Evolutionary conservation across 2,888 invertebrate genomes (phyloP).

Genomic region (Tenthredo amoena): DNA sequence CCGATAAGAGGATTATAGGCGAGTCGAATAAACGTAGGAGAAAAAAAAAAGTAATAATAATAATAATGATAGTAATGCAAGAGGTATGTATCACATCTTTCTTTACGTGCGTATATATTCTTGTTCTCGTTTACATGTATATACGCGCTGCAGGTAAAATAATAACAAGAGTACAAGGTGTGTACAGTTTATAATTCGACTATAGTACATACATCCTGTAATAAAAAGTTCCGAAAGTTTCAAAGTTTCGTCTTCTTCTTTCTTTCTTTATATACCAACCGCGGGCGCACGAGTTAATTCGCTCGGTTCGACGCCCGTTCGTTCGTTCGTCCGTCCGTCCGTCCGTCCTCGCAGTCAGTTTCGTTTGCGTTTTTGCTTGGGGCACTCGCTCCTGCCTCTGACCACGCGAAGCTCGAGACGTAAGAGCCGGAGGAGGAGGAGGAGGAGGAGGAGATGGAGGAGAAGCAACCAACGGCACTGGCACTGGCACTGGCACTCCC

Average conservation of each 20-base stretch:
- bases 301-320: slow-evolving; percentile 12
- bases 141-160: neutral
- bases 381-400: neutral
- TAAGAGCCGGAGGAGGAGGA: neutral
- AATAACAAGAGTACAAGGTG: neutral
- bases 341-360: neutral
- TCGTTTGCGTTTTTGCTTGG: slow-evolving; percentile 6
- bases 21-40: neutral
- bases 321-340: no score
- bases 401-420: neutral
- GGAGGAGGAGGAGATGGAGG: neutral
- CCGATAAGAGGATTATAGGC: neutral
- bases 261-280: neutral
- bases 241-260: neutral
- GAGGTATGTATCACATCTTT: neutral
- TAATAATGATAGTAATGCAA: neutral
- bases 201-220: slow-evolving; percentile 13
- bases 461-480: neutral
- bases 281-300: neutral
- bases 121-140: no score
- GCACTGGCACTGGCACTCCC: neutral
- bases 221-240: neutral
- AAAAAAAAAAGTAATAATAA: neutral
- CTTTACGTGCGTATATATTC: no score
- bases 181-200: slow-evolving; percentile 2